phyloP scores from a whole-genome alignment of 2,888 invertebrate species.

The Philonicus albiceps region DNA sequence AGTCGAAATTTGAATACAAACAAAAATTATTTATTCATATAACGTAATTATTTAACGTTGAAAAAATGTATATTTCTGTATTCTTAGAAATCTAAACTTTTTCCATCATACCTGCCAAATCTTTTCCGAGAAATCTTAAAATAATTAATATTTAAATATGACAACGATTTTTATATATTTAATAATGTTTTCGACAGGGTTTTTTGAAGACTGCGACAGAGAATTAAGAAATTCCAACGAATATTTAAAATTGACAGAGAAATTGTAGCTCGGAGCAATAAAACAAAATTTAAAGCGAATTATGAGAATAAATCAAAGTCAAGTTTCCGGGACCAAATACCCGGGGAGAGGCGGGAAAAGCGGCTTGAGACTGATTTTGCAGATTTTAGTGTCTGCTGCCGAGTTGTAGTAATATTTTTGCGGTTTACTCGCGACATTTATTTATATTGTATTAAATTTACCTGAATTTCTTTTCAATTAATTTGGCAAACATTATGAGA shows the following conservation, averaged over 20 bases:
- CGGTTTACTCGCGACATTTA: conserved; percentile 13
- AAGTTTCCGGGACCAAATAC: background rate
- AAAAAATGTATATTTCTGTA: too few relatives aligned
- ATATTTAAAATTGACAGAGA: background rate
- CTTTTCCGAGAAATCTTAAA: background rate
- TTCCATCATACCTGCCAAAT: background rate
- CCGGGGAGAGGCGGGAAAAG: background rate
- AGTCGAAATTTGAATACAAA: too few relatives aligned
- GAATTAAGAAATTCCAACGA: background rate
- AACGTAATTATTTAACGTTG: too few relatives aligned
- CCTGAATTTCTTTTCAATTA: conserved; percentile 25
- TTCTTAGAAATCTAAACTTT: background rate
- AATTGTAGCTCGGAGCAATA: background rate
- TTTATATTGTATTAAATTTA: conserved; percentile 37
- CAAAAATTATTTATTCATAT: too few relatives aligned
- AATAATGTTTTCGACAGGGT: background rate
- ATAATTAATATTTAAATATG: background rate
- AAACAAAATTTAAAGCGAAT: background rate
- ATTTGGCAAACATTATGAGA: conserved; percentile 13
- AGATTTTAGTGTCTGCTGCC: background rate
- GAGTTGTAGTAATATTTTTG: conserved; percentile 9
- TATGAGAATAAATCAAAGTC: background rate
- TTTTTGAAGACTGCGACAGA: background rate
- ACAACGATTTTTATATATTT: background rate
- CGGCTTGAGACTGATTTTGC: background rate